These are phyloP conservation scores for Phenganax marumi DNA, from an alignment of 92 coral and sea anemone species.

Conservation along the genomic window DNA sequence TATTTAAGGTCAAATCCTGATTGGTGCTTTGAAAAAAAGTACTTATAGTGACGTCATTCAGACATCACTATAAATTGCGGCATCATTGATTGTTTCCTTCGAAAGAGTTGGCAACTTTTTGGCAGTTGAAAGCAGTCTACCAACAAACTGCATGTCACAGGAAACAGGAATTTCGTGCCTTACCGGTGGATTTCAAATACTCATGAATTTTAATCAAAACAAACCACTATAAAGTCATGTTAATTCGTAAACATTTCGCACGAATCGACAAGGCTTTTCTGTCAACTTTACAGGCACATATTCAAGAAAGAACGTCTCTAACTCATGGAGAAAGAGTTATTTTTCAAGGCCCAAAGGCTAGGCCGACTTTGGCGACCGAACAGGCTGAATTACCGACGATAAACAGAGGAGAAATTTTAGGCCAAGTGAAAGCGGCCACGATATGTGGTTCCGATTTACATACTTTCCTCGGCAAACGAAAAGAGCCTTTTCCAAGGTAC, in stretches of 20 bases:
- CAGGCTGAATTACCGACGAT: slow-evolving; percentile 65
- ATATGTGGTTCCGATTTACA: slow-evolving; percentile 97
- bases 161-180: too few relatives aligned
- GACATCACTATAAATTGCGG: too few relatives aligned
- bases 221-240: background rate
- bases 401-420: slow-evolving; percentile 80
- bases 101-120: too few relatives aligned
- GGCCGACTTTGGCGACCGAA: slow-evolving; percentile 64
- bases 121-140: too few relatives aligned
- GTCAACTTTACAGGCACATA: background rate
- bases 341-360: slow-evolving; percentile 63
- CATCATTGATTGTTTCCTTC: too few relatives aligned
- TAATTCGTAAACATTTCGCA: background rate
- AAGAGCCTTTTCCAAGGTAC: slow-evolving; percentile 82
- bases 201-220: background rate
- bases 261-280: slow-evolving; percentile 1
- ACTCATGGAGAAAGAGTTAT: slow-evolving; percentile 62
- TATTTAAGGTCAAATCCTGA: too few relatives aligned
- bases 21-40: too few relatives aligned
- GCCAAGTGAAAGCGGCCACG: slow-evolving; percentile 68
- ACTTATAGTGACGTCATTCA: too few relatives aligned
- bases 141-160: too few relatives aligned
- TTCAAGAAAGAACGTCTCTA: background rate
- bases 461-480: slow-evolving; percentile 73
- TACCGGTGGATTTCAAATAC: background rate